Evolutionary conservation across 2,888 invertebrate species (phyloP).

Genomic region (Plebejus anna): DNA sequence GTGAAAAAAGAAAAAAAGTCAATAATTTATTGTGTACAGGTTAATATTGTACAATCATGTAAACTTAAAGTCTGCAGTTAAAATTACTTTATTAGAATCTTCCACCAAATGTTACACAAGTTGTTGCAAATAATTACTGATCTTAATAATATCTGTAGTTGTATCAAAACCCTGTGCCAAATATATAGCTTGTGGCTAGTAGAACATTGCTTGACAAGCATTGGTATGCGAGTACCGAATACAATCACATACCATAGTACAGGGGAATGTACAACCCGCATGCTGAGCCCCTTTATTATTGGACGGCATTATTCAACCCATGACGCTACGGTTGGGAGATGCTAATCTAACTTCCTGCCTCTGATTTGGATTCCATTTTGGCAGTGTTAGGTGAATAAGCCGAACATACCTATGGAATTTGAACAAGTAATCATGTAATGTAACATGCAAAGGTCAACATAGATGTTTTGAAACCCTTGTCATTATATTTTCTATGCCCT

Average conservation of each 20-base stretch:
- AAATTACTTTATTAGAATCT: no score
- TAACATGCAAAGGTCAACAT: no score
- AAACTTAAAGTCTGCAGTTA: no score
- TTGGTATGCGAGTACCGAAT: constrained; percentile 43
- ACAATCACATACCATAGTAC: constrained; percentile 67
- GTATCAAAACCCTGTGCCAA: background rate
- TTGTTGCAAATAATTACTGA: no score
- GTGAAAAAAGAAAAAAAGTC: no score
- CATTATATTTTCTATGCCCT: no score
- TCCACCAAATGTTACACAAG: no score
- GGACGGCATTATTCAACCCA: constrained; percentile 63
- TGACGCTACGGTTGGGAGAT: constrained; percentile 52
- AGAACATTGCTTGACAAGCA: constrained; percentile 24
- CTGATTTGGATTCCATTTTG: constrained; percentile 42
- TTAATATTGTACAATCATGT: no score
- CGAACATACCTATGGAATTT: background rate
- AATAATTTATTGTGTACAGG: no score
- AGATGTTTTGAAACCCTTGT: no score
- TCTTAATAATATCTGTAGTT: background rate
- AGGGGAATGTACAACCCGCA: constrained; percentile 58
- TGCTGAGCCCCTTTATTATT: constrained; percentile 60
- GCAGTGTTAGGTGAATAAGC: background rate
- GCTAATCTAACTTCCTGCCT: constrained; percentile 62
- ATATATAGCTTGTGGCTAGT: background rate
- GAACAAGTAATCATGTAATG: background rate